phyloP scores from a whole-genome alignment of 2,113 vertebrate species.

The Antechinus stuartii region DNA sequence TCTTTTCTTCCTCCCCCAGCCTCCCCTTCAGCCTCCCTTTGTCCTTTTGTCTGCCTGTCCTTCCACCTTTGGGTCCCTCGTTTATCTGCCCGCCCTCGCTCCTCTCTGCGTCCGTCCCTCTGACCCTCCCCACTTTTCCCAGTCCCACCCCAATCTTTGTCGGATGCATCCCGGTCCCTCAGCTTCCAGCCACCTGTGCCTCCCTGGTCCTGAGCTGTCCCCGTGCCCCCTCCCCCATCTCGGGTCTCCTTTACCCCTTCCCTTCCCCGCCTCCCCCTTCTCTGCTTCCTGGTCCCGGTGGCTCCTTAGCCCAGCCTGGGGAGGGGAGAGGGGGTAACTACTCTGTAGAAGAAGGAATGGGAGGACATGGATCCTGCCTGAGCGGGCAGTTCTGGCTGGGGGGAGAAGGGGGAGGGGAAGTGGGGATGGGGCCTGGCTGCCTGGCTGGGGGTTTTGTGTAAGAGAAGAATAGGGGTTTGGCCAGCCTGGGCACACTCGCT shows the following conservation, averaged over 20 bases:
- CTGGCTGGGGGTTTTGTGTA: constrained; percentile 77
- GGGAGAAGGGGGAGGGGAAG: constrained; percentile 60
- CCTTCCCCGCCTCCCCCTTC: background rate
- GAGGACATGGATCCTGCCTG: background rate
- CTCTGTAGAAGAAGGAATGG: background rate
- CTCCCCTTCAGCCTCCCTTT: background rate
- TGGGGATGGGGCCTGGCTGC: constrained; percentile 67
- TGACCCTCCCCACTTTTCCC: background rate
- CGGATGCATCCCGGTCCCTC: background rate
- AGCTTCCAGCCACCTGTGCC: background rate
- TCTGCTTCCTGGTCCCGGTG: background rate
- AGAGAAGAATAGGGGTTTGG: constrained; percentile 79
- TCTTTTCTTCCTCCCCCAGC: background rate
- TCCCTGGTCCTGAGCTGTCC: background rate
- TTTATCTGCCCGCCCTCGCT: background rate
- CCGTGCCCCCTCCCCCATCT: background rate
- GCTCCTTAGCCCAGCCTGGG: background rate
- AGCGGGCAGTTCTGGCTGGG: constrained; percentile 38
- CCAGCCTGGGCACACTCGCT: constrained; percentile 72
- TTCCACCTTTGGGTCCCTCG: background rate
- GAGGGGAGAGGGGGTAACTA: background rate
- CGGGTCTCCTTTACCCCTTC: background rate
- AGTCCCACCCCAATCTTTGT: background rate
- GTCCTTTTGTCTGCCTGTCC: background rate
- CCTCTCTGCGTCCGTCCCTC: background rate